These are phyloP conservation scores for human DNA, from an alignment of 2,113 vertebrate genomes.

Conservation along the genomic window DNA sequence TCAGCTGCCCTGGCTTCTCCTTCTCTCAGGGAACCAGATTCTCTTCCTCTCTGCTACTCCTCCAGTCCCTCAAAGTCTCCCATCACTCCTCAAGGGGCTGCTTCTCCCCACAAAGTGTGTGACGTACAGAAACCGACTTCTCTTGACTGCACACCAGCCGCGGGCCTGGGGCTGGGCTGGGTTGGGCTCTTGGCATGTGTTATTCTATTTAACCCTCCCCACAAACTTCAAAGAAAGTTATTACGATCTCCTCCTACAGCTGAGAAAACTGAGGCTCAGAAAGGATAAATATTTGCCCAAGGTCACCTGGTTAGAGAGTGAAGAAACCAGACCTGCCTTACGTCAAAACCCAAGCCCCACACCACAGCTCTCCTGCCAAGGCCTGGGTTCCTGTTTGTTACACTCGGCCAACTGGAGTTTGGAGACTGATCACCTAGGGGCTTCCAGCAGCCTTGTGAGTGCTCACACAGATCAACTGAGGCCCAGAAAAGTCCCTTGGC, in stretches of 20 bases:
- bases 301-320: not conserved
- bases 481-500: not conserved
- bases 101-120: not conserved
- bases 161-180: not conserved
- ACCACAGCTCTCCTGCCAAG: fast-evolving
- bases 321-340: not conserved
- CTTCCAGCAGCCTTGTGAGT: not conserved
- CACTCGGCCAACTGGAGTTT: fast-evolving
- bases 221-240: not conserved
- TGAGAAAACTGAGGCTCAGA: not conserved
- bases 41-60: not conserved
- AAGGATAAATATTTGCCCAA: not conserved
- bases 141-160: not conserved
- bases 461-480: not conserved
- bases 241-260: not conserved
- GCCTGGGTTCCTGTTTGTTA: not conserved
- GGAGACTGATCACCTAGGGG: not conserved
- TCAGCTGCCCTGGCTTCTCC: not conserved
- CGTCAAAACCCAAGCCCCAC: not conserved
- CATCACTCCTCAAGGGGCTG: fast-evolving
- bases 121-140: not conserved
- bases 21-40: not conserved
- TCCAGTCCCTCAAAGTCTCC: not conserved
- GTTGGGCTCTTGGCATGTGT: not conserved
- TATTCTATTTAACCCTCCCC: not conserved